phyloP scores from a whole-genome alignment of 1,140 invertebrate genomes.

The Lepidurus apus region DNA sequence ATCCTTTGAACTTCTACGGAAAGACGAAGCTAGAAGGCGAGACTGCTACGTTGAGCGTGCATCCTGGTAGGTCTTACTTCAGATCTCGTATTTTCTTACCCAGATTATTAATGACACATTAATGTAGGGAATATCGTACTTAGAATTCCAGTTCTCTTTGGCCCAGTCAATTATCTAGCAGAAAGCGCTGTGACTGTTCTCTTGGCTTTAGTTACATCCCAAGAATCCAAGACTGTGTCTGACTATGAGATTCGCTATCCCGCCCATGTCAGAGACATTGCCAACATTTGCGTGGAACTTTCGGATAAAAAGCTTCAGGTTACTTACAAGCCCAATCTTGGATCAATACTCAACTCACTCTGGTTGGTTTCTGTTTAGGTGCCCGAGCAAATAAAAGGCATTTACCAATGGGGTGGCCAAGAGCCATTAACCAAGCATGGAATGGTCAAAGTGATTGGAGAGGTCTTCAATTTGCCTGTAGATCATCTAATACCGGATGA shows the following conservation, averaged over 20 bases:
- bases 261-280: slow-evolving; percentile 49
- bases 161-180: slow-evolving; percentile 47
- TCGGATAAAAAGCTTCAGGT: slow-evolving; percentile 42
- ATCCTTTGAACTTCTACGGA: slow-evolving; percentile 54
- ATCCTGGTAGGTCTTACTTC: slow-evolving; percentile 40
- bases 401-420: slow-evolving; percentile 38
- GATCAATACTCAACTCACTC: slow-evolving; percentile 30
- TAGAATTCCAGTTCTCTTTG: slow-evolving; percentile 48
- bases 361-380: not conserved
- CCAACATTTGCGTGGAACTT: slow-evolving; percentile 45
- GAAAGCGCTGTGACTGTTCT: slow-evolving; percentile 54
- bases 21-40: slow-evolving; percentile 52
- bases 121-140: slow-evolving; percentile 47
- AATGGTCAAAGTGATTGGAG: slow-evolving; percentile 51
- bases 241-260: slow-evolving; percentile 50
- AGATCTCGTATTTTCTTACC: too few species aligned
- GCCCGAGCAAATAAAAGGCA: not conserved
- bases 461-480: slow-evolving; percentile 45
- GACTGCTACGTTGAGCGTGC: slow-evolving; percentile 41
- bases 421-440: slow-evolving; percentile 54
- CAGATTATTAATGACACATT: not conserved
- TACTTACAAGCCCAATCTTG: slow-evolving; percentile 18
- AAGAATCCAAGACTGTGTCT: slow-evolving; percentile 42
- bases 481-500: slow-evolving; percentile 45
- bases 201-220: slow-evolving; percentile 43